Evolutionary conservation across 2,113 vertebrate genomes (phyloP), one percentile per base, ranked within the genome.

Genomic region (Butorides virescens): DNA sequence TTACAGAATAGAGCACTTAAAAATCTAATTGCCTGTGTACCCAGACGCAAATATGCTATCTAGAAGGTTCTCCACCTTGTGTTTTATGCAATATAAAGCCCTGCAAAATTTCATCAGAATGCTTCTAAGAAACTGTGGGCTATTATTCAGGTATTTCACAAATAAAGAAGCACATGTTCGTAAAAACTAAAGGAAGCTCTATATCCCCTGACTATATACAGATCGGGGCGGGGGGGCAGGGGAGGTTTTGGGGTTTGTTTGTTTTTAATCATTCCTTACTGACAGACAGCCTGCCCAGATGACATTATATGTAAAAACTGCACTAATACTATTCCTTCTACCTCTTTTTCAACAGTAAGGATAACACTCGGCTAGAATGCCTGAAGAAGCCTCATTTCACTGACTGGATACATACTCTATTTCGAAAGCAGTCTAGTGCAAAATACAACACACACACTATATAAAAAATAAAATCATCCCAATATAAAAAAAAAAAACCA

Each of bases 161-260:
- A 36, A 82, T 21, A 39, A 44, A 92, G 55, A 3, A 87, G 36
- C 36, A 82, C 8, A 19, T 5, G 5, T 29, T 58, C 56, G 26
- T 14, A 59, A 71, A 70, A 83, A 36, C 10, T 36, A 15, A 52
- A 88, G 32, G 23, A 83, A 71, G 36, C 16, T 71, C 19, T 50
- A 5, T 21, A 44, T 56, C 15, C 16, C 15, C 36, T 44, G 30
- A 58, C 34, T 58, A 44, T 4, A 58, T 8, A 65, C 4, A 65
- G 23, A 27, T 19, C 32, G 3, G 20, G 13, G 4, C 11, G 4
- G 11, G 11, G 6, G 7, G n/a, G n/a, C n/a, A n/a, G n/a, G n/a
- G 34, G 8, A 9, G 10, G 4, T 4, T 22, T 32, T 49, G 22
- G n/a, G 20, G 13, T n/a, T 63, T 68, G 34, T 23, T 71, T 44